These are phyloP conservation scores for Gymnarchus niloticus DNA, from an alignment of 2,113 vertebrate genomes.

Conservation along the genomic window DNA sequence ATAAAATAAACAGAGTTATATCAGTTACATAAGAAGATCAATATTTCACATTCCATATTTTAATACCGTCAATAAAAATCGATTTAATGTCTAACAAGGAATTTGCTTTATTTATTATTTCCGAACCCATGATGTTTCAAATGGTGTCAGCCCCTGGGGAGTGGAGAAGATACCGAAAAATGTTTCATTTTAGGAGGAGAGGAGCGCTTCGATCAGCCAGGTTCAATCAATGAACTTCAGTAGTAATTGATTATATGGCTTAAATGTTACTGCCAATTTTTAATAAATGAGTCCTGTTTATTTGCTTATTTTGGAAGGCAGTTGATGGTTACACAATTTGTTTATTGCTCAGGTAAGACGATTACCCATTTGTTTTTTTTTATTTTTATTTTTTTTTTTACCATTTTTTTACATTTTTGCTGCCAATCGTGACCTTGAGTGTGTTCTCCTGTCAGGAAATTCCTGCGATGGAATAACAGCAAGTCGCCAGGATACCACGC, in stretches of 20 bases:
- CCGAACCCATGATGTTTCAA: not conserved
- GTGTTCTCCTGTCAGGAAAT: constrained; percentile 59
- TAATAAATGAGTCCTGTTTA: too few relatives aligned
- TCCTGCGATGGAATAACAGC: constrained; percentile 48
- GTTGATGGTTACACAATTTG: too few relatives aligned
- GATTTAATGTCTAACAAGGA: constrained; percentile 11
- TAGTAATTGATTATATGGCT: not conserved
- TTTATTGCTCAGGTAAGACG: too few relatives aligned
- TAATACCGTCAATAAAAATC: not conserved
- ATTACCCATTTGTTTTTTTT: too few relatives aligned
- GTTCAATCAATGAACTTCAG: not conserved
- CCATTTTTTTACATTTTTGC: too few relatives aligned
- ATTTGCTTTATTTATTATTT: not conserved
- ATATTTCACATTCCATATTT: constrained; percentile 25
- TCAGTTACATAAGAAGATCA: constrained; percentile 4
- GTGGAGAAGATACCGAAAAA: not conserved
- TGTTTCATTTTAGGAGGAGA: not conserved
- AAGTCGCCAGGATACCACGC: constrained; percentile 47
- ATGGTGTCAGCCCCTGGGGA: not conserved
- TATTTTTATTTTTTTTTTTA: too few relatives aligned
- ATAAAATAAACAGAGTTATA: not conserved
- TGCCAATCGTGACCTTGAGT: too few relatives aligned
- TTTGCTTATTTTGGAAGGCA: too few relatives aligned
- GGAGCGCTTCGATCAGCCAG: not conserved
- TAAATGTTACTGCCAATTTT: not conserved